Conservation (phyloP, 1,140 invertebrate species). For the Saxidomus purpurata region DNA sequence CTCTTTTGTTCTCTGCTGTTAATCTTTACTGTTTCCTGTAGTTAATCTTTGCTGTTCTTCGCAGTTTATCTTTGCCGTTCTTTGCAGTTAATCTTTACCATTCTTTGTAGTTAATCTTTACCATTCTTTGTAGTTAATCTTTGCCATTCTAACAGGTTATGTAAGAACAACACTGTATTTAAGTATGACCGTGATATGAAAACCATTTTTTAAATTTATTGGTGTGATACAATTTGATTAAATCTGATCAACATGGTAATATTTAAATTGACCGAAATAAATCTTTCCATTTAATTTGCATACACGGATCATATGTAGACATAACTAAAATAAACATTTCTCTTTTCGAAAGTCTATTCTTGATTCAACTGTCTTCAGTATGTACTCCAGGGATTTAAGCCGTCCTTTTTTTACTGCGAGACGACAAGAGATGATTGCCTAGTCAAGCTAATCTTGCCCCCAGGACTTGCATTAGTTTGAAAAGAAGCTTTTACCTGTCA, state of each 20-base stretch:
- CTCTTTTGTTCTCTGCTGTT: no score
- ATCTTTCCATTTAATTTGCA: slow-evolving; percentile 14
- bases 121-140: no score
- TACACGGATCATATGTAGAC: slow-evolving; percentile 1
- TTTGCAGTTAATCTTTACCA: no score
- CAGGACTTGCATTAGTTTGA: background rate
- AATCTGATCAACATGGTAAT: slow-evolving; percentile 30
- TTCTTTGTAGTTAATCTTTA: no score
- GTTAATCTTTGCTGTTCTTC: no score
- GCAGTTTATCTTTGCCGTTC: no score
- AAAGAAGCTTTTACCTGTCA: slow-evolving; percentile 43
- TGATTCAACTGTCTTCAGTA: slow-evolving; percentile 20
- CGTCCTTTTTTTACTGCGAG: background rate
- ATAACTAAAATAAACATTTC: slow-evolving; percentile 52
- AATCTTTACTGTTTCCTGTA: no score
- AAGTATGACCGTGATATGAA: no score
- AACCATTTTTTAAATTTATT: no score
- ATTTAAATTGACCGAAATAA: slow-evolving; percentile 58
- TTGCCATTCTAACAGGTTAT: no score
- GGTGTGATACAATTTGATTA: background rate
- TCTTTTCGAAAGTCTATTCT: slow-evolving; percentile 14
- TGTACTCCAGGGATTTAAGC: slow-evolving; percentile 23
- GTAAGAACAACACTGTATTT: no score
- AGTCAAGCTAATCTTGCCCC: slow-evolving; percentile 38
- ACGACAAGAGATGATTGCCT: slow-evolving; percentile 1